A percentile compares a stretch with the other conserved stretches of the same genome.
phyloP scores from a whole-genome alignment of 2,888 invertebrate genomes.

The Idaea straminata region DNA sequence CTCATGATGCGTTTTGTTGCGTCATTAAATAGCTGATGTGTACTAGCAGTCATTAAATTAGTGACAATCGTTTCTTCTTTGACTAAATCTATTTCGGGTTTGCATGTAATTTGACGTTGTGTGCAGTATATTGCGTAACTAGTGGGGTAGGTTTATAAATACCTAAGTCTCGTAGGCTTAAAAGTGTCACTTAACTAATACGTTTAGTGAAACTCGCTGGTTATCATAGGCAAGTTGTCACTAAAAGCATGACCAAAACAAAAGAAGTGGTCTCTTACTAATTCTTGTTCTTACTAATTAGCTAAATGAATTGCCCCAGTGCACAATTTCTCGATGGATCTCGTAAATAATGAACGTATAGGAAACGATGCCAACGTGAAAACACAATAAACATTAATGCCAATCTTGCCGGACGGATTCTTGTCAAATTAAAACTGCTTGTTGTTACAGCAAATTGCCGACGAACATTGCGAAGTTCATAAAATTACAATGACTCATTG shows the following conservation, averaged over 20 bases:
- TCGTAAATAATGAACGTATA: slow-evolving; percentile 11
- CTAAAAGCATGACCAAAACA: not conserved
- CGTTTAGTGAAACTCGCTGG: not conserved
- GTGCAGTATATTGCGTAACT: not conserved
- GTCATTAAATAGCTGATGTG: slow-evolving; percentile 42
- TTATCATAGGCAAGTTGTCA: not conserved
- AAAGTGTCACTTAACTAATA: not conserved
- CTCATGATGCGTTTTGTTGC: slow-evolving; percentile 50
- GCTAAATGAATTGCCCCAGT: not conserved
- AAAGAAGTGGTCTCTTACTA: not conserved
- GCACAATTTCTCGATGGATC: slow-evolving; percentile 5
- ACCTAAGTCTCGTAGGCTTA: not conserved
- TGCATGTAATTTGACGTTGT: not conserved
- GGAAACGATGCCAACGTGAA: slow-evolving; percentile 18
- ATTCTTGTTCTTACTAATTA: not conserved
- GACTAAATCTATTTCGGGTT: not conserved
- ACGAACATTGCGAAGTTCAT: slow-evolving; percentile 23
- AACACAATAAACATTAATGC: slow-evolving; percentile 14
- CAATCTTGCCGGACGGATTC: slow-evolving; percentile 12
- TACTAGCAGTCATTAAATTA: slow-evolving; percentile 49
- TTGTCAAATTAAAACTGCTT: slow-evolving; percentile 19
- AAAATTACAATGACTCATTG: slow-evolving; percentile 25
- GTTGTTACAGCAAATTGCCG: slow-evolving; percentile 26
- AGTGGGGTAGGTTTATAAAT: not conserved
- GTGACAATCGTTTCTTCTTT: slow-evolving; percentile 23